Base-by-base conservation (phyloP, 2,888 invertebrate genomes). In the Tipula unca region DNA sequence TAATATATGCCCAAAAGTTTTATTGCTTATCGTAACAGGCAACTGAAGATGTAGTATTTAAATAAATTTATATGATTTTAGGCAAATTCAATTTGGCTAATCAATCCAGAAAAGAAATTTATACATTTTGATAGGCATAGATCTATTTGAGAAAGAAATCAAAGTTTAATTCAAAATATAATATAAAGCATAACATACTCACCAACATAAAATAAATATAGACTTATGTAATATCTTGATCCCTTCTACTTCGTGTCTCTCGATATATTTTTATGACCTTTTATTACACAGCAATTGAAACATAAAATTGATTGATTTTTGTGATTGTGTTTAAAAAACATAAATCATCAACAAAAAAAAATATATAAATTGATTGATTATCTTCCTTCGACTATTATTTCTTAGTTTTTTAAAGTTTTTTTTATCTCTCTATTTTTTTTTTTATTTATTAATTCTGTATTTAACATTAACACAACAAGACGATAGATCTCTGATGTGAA, bases 261-360 rank as follows among this genome's bases (percentile, higher is more conserved):
- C 32, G 32, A 32, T 32, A 32, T 32, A 32, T 32, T 32, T 69
- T 69, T 69, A 69, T 69, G 69, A 25, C 69, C 69, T 69, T 69
- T 54, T 54, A 39, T 32, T 39, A 69, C 69, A 25, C 69, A 69
- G 69, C 69, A 69, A 69, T 69, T 69, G 69, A 20, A 69, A 69
- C 69, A 69, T 69, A 69, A 69, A 69, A 69, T 69, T 69, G 69
- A 69, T 69, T 69, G 69, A 69, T 69, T 69, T 69, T 69, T 69
- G 69, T 69, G 25, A 69, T 69, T 69, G 69, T 69, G 69, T 69
- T 25, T 25, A 20, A 69, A 32, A 69, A 69, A 69, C 69, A 69
- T 69, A 69, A 69, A 69, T 69, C 69, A 69, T n/a, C 69, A 69
- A 69, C 69, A 69, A 69, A 54, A 54, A n/a, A 32, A 25, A 69